Evolutionary conservation across 1,140 invertebrate species (phyloP).

Genomic region (Drosophila tsacasi): DNA sequence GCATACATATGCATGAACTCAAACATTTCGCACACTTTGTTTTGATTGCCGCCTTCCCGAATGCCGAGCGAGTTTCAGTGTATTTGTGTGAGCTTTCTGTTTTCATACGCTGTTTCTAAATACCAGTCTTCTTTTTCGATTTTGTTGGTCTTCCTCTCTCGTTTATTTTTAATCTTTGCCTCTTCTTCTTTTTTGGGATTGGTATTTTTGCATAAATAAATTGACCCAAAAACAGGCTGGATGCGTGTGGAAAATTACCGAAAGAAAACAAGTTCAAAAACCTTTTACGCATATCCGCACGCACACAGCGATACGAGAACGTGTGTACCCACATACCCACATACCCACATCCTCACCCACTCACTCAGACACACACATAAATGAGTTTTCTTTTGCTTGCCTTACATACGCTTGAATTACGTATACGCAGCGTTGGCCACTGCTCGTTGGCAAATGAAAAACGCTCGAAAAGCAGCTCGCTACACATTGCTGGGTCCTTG

Average conservation of each 20-base stretch:
- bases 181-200: conserved; percentile 33
- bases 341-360: not conserved
- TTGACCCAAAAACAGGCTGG: conserved; percentile 66
- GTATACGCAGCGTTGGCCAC: conserved; percentile 72
- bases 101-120: conserved; percentile 76
- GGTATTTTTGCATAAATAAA: conserved; percentile 54
- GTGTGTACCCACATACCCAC: conserved; percentile 16
- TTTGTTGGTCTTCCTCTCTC: not conserved
- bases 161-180: conserved; percentile 27
- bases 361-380: not conserved
- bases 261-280: conserved; percentile 59
- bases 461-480: conserved; percentile 52
- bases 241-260: conserved; percentile 63
- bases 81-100: conserved; percentile 53
- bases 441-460: conserved; percentile 53
- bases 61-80: conserved; percentile 12
- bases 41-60: conserved; percentile 63
- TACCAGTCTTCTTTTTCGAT: conserved; percentile 45
- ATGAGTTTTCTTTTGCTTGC: conserved; percentile 38
- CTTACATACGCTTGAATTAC: conserved; percentile 51
- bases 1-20: conserved; percentile 49
- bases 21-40: conserved; percentile 77
- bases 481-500: conserved; percentile 74
- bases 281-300: conserved; percentile 52
- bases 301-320: conserved; percentile 5